Conservation (phyloP, 1,140 invertebrate species). For the Drosophila nigrodunni region DNA sequence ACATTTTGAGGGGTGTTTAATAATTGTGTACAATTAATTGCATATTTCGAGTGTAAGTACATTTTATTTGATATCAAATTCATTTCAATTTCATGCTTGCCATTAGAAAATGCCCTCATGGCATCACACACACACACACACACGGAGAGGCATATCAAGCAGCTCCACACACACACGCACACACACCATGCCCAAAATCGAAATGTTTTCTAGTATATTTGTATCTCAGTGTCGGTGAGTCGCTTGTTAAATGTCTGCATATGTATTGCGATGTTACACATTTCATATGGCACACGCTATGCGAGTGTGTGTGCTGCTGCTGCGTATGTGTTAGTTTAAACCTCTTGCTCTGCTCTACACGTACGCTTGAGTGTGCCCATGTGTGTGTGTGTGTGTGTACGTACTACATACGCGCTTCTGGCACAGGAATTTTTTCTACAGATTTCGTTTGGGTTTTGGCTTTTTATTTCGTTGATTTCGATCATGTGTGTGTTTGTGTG, state of each 20-base stretch:
- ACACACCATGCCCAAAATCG: constrained; percentile 41
- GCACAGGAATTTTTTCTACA: constrained; percentile 62
- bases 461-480: constrained; percentile 62
- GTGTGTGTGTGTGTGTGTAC: constrained; percentile 4
- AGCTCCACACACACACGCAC: constrained; percentile 40
- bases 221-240: constrained; percentile 49
- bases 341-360: constrained; percentile 17
- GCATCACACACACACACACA: constrained; percentile 35
- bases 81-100: constrained; percentile 71
- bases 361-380: neutral
- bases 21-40: constrained; percentile 37
- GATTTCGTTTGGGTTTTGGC: constrained; percentile 56
- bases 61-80: constrained; percentile 70
- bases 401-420: constrained; percentile 38
- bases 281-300: constrained; percentile 74
- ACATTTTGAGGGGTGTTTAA: constrained; percentile 19
- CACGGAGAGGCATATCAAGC: constrained; percentile 49
- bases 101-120: constrained; percentile 69
- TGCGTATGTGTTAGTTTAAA: constrained; percentile 37
- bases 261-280: constrained; percentile 63
- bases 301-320: constrained; percentile 40
- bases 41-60: constrained; percentile 48
- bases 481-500: constrained; percentile 50
- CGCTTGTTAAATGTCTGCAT: constrained; percentile 46
- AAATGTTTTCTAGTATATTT: constrained; percentile 54